Evolutionary conservation across 2,113 vertebrate genomes (phyloP).

Genomic region (Sinocyclocheilus anophthalmus): DNA sequence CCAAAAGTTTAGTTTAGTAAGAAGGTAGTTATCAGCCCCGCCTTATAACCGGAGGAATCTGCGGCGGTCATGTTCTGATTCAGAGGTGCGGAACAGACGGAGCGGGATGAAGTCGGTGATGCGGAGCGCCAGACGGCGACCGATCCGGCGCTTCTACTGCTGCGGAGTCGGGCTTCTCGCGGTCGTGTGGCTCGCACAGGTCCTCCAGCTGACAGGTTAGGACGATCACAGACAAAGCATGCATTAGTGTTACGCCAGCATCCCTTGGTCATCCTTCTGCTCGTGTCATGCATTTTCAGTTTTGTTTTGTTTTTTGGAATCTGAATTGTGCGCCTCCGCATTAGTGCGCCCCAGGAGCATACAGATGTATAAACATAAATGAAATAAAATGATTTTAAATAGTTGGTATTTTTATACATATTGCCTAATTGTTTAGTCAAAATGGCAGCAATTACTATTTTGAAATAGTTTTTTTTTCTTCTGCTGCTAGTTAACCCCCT

Average conservation of each 20-base stretch:
- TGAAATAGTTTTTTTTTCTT: no score
- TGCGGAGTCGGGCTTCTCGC: slow-evolving; percentile 73
- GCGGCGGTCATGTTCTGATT: slow-evolving; percentile 66
- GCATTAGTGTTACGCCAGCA: neutral
- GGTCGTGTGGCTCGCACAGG: slow-evolving; percentile 72
- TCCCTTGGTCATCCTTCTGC: neutral
- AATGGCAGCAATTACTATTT: no score
- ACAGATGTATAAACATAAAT: neutral
- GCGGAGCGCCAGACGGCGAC: slow-evolving; percentile 61
- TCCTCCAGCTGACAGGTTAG: slow-evolving; percentile 76
- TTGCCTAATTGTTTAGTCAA: neutral
- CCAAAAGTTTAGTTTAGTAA: slow-evolving; percentile 48
- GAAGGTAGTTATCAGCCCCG: neutral
- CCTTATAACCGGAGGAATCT: slow-evolving; percentile 52
- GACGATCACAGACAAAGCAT: neutral
- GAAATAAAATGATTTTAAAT: neutral
- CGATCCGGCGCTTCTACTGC: slow-evolving; percentile 73
- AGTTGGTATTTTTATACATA: neutral
- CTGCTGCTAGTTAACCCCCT: neutral
- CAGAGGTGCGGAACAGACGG: slow-evolving; percentile 57
- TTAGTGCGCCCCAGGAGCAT: neutral
- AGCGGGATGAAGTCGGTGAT: slow-evolving; percentile 72
- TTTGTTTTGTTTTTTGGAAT: neutral
- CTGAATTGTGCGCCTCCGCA: neutral
- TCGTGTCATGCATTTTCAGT: neutral